Percentiles rank a stretch among this genome's conserved stretches.
phyloP scores from a whole-genome alignment of 64 coral and sea anemone species.

The Cladopsammia gracilis region DNA sequence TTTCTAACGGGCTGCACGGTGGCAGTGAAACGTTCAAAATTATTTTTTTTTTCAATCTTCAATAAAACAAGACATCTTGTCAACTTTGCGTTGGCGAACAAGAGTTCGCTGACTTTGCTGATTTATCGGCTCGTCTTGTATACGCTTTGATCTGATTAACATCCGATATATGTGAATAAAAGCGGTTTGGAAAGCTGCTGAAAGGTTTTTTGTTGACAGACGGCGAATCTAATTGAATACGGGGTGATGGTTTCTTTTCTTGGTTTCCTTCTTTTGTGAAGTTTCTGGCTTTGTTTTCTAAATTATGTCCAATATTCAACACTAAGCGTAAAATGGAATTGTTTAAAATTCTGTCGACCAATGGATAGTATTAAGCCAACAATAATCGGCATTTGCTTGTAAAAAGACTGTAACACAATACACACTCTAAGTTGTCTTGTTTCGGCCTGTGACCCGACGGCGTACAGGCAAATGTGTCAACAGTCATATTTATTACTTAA shows the following conservation, averaged over 20 bases:
- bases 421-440: constrained; percentile 3
- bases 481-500: constrained; percentile 40
- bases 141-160: not conserved
- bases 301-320: not conserved
- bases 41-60: not conserved
- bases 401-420: not conserved
- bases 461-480: constrained; percentile 34
- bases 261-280: not conserved
- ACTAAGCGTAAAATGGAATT: not conserved
- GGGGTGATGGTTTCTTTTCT: not conserved
- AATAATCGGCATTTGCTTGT: not conserved
- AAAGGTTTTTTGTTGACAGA: not conserved
- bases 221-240: not conserved
- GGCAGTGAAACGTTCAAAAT: too few relatives aligned
- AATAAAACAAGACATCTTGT: not conserved
- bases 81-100: not conserved
- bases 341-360: not conserved
- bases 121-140: not conserved
- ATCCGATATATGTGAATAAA: not conserved
- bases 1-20: too few relatives aligned
- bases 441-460: constrained; percentile 2
- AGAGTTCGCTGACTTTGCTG: not conserved
- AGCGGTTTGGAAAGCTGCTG: not conserved
- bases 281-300: not conserved
- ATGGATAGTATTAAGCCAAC: not conserved